Percentiles rank a stretch among this genome's conserved stretches.
phyloP scores from a whole-genome alignment of 2,113 vertebrate genomes.

The Calonectris borealis region DNA sequence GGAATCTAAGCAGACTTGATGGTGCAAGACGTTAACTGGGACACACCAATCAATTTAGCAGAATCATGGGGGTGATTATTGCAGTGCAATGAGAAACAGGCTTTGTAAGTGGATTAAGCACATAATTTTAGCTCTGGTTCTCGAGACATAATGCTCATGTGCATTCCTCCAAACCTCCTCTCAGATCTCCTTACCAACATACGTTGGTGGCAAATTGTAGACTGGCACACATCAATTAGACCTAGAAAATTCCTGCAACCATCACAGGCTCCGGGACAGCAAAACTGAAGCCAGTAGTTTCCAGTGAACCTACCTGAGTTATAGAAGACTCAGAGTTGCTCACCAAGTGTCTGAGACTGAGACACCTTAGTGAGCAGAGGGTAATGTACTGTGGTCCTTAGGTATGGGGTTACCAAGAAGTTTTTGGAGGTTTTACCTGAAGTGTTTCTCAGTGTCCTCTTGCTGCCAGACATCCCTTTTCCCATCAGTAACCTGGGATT shows the following conservation, averaged over 20 bases:
- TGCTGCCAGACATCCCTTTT: background rate
- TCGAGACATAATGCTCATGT: background rate
- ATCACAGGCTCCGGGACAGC: background rate
- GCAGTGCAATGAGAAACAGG: background rate
- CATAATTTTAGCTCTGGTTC: background rate
- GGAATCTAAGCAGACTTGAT: background rate
- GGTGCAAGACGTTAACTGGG: background rate
- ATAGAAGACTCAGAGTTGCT: background rate
- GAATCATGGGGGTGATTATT: background rate
- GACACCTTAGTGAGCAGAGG: background rate
- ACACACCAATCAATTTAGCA: background rate
- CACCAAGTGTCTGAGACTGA: background rate
- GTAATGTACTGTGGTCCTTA: background rate
- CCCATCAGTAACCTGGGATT: background rate
- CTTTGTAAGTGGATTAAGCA: background rate
- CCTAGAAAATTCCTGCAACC: background rate
- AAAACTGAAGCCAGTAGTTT: background rate
- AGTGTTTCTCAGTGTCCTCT: background rate
- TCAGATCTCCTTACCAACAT: background rate
- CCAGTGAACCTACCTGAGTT: background rate
- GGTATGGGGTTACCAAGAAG: background rate
- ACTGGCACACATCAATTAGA: background rate
- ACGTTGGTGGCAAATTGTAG: background rate
- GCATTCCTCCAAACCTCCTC: background rate
- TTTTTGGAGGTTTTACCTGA: background rate